These are phyloP conservation scores for Synanthedon andrenaeformis DNA, from an alignment of 2,888 invertebrate genomes.

Conservation along the genomic window DNA sequence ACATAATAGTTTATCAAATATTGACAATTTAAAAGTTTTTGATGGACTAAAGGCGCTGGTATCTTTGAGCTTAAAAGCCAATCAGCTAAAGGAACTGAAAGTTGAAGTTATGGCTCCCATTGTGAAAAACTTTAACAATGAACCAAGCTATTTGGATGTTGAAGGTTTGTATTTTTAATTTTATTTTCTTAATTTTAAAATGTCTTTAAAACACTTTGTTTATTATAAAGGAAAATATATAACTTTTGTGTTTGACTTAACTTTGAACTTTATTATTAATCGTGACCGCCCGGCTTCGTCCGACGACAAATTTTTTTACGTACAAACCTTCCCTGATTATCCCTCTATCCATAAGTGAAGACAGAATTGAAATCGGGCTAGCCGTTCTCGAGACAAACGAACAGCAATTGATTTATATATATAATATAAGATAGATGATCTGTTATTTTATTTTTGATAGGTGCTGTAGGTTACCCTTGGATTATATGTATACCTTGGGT, in stretches of 20 bases:
- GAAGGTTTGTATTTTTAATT: constrained; percentile 32
- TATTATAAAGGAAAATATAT: not conserved
- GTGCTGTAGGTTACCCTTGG: too few species aligned
- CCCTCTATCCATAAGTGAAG: too few species aligned
- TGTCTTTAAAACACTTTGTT: not conserved
- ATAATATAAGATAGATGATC: too few species aligned
- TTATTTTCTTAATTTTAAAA: not conserved
- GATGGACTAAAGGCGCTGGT: constrained; percentile 31
- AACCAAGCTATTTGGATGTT: constrained; percentile 36
- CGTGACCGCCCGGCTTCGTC: too few species aligned
- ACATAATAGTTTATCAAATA: constrained; percentile 35
- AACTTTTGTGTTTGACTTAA: not conserved
- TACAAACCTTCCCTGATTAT: too few species aligned
- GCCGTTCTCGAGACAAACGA: too few species aligned
- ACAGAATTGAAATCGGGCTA: too few species aligned
- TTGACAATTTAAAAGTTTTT: constrained; percentile 42
- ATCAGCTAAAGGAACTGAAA: constrained; percentile 38
- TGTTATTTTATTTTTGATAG: too few species aligned
- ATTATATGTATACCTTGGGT: too few species aligned
- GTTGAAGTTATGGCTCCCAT: constrained; percentile 41
- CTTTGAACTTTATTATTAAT: too few species aligned
- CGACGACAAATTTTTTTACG: too few species aligned
- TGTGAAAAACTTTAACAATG: constrained; percentile 37
- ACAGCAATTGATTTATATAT: too few species aligned
- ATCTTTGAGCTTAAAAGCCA: constrained; percentile 42